phyloP scores from a whole-genome alignment of 2,113 vertebrate genomes.

The Galbula dea region DNA sequence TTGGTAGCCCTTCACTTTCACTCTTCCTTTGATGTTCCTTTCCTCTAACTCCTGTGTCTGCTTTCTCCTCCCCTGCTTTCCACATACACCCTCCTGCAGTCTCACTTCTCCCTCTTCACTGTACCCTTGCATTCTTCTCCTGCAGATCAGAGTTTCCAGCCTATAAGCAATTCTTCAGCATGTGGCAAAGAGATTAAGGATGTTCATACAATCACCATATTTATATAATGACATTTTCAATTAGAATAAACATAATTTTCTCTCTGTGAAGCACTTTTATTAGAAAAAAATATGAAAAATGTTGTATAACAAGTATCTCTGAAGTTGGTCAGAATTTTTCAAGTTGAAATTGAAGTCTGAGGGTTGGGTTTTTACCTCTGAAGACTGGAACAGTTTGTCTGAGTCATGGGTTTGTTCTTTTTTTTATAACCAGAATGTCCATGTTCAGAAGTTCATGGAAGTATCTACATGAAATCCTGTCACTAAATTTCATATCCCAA shows the following conservation, averaged over 20 bases:
- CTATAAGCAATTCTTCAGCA: too few species aligned
- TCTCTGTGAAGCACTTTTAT: constrained; percentile 40
- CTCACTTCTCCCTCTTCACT: rapidly evolving
- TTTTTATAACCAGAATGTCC: constrained; percentile 6
- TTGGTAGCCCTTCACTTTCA: rapidly evolving
- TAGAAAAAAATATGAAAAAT: constrained; percentile 55
- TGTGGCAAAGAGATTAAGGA: background rate
- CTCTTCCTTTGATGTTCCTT: background rate
- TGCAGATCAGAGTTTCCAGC: background rate
- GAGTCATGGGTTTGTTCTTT: background rate
- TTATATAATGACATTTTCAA: background rate
- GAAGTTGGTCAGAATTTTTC: constrained; percentile 7
- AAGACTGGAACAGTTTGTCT: background rate
- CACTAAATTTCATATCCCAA: constrained; percentile 88
- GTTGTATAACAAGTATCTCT: constrained; percentile 16
- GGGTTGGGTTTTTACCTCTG: background rate
- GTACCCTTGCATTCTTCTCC: too few species aligned
- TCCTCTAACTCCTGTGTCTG: rapidly evolving
- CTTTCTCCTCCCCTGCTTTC: background rate
- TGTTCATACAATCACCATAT: background rate
- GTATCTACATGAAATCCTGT: constrained; percentile 30
- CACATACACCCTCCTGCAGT: rapidly evolving
- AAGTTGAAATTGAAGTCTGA: constrained; percentile 28
- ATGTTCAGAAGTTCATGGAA: background rate
- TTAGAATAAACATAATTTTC: background rate